These are phyloP conservation scores for Petrolisthes manimaculis DNA, from an alignment of 2,888 invertebrate genomes.

Conservation along the genomic window DNA sequence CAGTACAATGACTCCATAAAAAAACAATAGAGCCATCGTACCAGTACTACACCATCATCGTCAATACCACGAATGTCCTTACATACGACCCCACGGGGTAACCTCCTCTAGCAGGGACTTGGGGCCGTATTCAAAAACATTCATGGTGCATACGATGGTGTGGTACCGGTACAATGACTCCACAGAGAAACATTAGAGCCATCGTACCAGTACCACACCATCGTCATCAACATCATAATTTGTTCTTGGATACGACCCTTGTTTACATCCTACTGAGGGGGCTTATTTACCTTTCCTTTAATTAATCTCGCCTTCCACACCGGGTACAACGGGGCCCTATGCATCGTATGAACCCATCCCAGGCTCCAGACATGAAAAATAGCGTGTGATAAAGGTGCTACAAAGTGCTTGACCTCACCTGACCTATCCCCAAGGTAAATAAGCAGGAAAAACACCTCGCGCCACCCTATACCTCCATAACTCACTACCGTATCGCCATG, in stretches of 20 bases:
- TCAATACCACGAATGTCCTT: too few relatives aligned
- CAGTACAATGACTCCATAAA: too few relatives aligned
- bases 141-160: too few relatives aligned
- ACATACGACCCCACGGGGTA: too few relatives aligned
- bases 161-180: too few relatives aligned
- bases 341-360: background rate
- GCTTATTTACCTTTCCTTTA: background rate
- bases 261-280: slow-evolving; percentile 3
- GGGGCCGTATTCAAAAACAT: too few relatives aligned
- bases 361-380: background rate
- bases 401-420: slow-evolving; percentile 53
- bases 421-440: slow-evolving; percentile 63
- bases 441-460: slow-evolving; percentile 53
- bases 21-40: too few relatives aligned
- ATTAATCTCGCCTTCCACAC: background rate
- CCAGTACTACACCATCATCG: too few relatives aligned
- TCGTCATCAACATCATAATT: too few relatives aligned
- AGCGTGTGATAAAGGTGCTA: slow-evolving; percentile 39
- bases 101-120: too few relatives aligned
- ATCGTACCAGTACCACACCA: too few relatives aligned
- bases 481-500: background rate
- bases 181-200: too few relatives aligned
- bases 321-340: background rate
- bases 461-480: slow-evolving; percentile 25
- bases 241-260: background rate